Evolutionary conservation across 2,797 vertebrate species (phyloP).

Genomic region (Paratrypauchen microcephalus): DNA sequence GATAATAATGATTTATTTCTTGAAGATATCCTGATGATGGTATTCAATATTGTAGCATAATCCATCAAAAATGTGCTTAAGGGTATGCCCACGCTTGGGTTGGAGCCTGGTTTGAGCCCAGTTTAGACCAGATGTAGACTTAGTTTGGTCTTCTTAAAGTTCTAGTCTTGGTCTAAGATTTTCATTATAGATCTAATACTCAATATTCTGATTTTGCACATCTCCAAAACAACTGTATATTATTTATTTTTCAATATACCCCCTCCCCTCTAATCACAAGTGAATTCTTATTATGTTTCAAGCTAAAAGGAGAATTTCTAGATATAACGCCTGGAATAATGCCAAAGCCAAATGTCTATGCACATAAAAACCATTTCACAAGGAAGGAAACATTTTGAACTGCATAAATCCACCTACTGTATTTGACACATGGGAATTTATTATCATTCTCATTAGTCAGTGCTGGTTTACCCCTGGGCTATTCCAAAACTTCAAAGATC

Average conservation of each 20-base stretch:
- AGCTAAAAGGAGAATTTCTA: too few relatives aligned
- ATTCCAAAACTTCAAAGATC: constrained; percentile 56
- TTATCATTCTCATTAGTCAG: background rate
- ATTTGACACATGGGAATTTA: background rate
- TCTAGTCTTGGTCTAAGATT: too few relatives aligned
- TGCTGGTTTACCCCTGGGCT: constrained; percentile 29
- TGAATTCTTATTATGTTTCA: background rate
- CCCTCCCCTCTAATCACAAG: background rate
- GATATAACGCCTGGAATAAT: background rate
- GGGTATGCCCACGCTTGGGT: too few relatives aligned
- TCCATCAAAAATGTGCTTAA: background rate
- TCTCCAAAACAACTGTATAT: background rate
- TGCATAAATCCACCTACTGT: background rate
- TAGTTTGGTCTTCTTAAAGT: too few relatives aligned
- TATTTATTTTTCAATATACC: background rate
- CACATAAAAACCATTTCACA: background rate
- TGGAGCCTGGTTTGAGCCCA: too few relatives aligned
- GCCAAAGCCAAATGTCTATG: background rate
- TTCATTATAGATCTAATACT: too few relatives aligned
- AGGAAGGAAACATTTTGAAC: background rate
- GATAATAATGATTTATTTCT: too few relatives aligned
- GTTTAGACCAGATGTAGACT: too few relatives aligned
- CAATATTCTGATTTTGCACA: too few relatives aligned
- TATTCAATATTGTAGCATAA: too few relatives aligned
- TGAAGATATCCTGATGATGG: too few relatives aligned